Conservation (phyloP, 1,140 invertebrate genomes). For the Anastrepha ludens region DNA sequence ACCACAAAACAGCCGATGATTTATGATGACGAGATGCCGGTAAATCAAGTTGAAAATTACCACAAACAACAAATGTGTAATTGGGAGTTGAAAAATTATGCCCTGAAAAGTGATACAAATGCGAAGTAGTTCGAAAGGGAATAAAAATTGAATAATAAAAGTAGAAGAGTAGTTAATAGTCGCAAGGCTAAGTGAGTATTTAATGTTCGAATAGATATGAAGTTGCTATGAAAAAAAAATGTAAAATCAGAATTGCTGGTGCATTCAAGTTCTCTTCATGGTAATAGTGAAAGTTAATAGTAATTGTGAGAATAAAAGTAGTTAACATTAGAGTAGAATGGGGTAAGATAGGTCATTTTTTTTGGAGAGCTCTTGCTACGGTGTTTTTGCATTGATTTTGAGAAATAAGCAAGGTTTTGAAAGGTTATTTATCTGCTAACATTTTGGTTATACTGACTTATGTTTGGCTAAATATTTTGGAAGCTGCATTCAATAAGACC, state of each 20-base stretch:
- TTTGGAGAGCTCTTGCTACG: too few relatives aligned
- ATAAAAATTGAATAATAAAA: neutral
- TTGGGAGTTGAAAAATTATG: constrained; percentile 35
- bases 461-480: too few relatives aligned
- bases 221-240: neutral
- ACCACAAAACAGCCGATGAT: constrained; percentile 10
- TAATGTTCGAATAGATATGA: neutral
- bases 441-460: too few relatives aligned
- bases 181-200: neutral
- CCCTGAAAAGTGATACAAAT: neutral
- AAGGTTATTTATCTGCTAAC: too few relatives aligned
- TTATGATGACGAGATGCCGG: constrained; percentile 47
- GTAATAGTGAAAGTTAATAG: too few relatives aligned
- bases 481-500: too few relatives aligned
- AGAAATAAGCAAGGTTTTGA: too few relatives aligned
- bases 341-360: too few relatives aligned
- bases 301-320: neutral
- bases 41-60: constrained; percentile 38
- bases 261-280: too few relatives aligned
- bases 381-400: too few relatives aligned
- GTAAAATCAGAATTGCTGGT: too few relatives aligned
- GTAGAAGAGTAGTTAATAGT: neutral
- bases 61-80: constrained; percentile 26
- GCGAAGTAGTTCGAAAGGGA: neutral
- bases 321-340: too few relatives aligned